These are phyloP conservation scores for Syrmaticus mikado DNA, from an alignment of 2,113 vertebrate species.

Conservation along the genomic window DNA sequence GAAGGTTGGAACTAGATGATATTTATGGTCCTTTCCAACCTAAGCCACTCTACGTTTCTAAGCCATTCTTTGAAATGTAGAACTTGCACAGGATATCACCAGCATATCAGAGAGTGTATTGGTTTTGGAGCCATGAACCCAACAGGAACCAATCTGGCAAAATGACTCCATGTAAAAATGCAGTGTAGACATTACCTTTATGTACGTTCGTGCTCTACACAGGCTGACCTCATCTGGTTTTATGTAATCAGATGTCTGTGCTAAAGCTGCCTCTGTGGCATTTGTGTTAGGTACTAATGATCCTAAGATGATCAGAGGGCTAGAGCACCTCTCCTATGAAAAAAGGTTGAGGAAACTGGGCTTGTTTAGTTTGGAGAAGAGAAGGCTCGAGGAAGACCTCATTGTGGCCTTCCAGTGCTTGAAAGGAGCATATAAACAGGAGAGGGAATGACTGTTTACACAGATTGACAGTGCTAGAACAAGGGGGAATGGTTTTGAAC, in stretches of 20 bases:
- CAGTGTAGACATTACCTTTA: background rate
- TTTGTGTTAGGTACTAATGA: background rate
- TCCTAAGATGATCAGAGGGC: too few relatives aligned
- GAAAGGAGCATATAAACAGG: too few relatives aligned
- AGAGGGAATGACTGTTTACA: too few relatives aligned
- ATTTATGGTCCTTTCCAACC: background rate
- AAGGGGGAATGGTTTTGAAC: too few relatives aligned
- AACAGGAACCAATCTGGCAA: background rate
- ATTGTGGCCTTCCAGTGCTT: too few relatives aligned
- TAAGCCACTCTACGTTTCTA: background rate
- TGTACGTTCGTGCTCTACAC: background rate
- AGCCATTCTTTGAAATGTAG: background rate
- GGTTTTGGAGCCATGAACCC: background rate
- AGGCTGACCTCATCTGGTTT: background rate
- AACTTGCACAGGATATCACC: background rate
- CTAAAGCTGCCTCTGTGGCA: background rate
- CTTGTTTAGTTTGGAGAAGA: too few relatives aligned
- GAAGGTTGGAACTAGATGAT: background rate
- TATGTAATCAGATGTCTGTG: background rate
- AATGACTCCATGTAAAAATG: background rate
- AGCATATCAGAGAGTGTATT: background rate
- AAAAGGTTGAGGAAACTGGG: too few relatives aligned
- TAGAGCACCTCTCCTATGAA: too few relatives aligned
- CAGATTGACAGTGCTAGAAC: too few relatives aligned
- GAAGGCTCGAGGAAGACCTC: too few relatives aligned